phyloP scores from a whole-genome alignment of 2,888 invertebrate species.

The Drosophila paranaensis region DNA sequence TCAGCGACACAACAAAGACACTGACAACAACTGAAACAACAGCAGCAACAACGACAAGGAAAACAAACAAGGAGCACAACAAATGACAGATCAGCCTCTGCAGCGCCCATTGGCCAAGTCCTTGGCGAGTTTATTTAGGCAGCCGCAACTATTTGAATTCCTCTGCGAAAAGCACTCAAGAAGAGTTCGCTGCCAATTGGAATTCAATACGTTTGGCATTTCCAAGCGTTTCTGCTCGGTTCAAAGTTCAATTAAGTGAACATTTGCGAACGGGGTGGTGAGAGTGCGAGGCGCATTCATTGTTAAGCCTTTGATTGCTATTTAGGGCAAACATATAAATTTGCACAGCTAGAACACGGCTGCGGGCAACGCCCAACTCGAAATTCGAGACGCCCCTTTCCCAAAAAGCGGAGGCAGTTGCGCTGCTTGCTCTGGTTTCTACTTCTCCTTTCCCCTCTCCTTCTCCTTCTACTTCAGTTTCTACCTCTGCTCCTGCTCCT shows the following conservation, averaged over 20 bases:
- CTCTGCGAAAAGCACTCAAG: constrained; percentile 48
- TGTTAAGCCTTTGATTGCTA: constrained; percentile 71
- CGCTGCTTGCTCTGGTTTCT: not conserved
- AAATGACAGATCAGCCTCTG: constrained; percentile 54
- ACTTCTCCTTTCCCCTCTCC: not conserved
- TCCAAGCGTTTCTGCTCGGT: constrained; percentile 54
- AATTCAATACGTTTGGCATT: constrained; percentile 36
- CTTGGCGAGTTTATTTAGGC: constrained; percentile 48
- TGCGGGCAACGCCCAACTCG: constrained; percentile 25
- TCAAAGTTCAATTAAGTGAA: constrained; percentile 75
- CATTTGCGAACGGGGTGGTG: constrained; percentile 38
- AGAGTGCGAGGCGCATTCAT: constrained; percentile 26
- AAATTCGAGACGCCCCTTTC: not conserved
- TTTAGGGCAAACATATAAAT: constrained; percentile 74
- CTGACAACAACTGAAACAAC: constrained; percentile 13
- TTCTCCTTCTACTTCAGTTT: constrained; percentile 14
- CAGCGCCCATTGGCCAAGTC: not conserved
- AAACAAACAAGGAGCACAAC: constrained; percentile 15
- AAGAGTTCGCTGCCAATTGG: constrained; percentile 17
- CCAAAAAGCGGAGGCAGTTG: not conserved
- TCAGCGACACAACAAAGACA: constrained; percentile 43
- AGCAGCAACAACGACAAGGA: constrained; percentile 13
- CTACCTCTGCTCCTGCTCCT: not conserved
- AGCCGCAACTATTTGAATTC: constrained; percentile 59
- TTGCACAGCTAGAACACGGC: constrained; percentile 42